Conservation (phyloP, 2,888 invertebrate genomes). For the Thalpophila matura region DNA sequence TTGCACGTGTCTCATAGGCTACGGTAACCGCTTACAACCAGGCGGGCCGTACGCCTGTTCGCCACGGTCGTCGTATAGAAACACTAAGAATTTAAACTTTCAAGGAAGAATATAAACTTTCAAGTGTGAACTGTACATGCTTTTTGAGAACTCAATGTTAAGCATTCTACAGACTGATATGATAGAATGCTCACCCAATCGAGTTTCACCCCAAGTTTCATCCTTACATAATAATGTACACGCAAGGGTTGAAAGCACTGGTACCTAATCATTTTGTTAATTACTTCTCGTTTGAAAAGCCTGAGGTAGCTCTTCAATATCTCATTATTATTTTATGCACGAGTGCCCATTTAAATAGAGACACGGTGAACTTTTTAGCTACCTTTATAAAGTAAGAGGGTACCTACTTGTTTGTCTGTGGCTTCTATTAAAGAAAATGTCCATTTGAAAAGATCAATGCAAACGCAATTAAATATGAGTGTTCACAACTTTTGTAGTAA, state of each 20-base stretch:
- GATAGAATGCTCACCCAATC: constrained; percentile 21
- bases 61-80: too few species aligned
- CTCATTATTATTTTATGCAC: constrained; percentile 63
- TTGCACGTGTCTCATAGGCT: too few species aligned
- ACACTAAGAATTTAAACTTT: too few species aligned
- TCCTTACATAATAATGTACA: constrained; percentile 31
- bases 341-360: constrained; percentile 35
- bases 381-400: constrained; percentile 2
- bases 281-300: constrained; percentile 52
- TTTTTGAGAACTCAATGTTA: background rate
- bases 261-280: constrained; percentile 61
- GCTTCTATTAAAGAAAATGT: constrained; percentile 7
- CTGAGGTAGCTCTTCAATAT: constrained; percentile 53
- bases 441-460: background rate
- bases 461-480: background rate
- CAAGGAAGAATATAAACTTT: background rate
- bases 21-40: too few species aligned
- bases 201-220: constrained; percentile 43
- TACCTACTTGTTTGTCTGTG: background rate
- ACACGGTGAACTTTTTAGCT: constrained; percentile 18
- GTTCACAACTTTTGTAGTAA: too few species aligned
- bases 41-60: too few species aligned
- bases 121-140: background rate
- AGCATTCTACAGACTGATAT: constrained; percentile 1
- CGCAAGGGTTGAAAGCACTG: constrained; percentile 46